Conservation (phyloP, 2,797 vertebrate genomes). For the Epinephelus malabaricus region DNA sequence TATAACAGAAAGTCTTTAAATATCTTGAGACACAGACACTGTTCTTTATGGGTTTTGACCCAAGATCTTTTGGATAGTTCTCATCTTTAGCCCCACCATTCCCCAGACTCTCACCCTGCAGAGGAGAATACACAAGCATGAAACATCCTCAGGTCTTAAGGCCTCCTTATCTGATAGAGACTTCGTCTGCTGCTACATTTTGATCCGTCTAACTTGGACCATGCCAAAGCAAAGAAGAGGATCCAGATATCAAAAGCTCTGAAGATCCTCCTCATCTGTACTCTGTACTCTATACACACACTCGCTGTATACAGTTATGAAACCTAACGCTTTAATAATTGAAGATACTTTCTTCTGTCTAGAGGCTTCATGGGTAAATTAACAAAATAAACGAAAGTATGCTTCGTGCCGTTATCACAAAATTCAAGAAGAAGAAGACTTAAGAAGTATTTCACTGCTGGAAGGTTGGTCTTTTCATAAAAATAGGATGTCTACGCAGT, state of each 20-base stretch:
- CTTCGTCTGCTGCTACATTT: constrained; percentile 48
- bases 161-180: constrained; percentile 70
- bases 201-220: constrained; percentile 56
- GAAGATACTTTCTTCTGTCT: constrained; percentile 21
- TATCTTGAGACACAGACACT: constrained; percentile 6
- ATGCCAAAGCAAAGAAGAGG: constrained; percentile 45
- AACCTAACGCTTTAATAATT: constrained; percentile 28
- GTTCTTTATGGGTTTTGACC: constrained; percentile 10
- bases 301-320: constrained; percentile 12
- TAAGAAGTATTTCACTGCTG: too few relatives aligned
- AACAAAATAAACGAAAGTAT: not conserved
- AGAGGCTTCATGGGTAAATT: not conserved
- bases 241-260: constrained; percentile 52
- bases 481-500: too few relatives aligned
- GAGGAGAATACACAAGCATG: constrained; percentile 39
- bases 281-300: constrained; percentile 9
- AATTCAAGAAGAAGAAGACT: not conserved
- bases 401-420: not conserved
- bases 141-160: constrained; percentile 52
- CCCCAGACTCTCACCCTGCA: constrained; percentile 37
- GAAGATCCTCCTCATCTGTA: constrained; percentile 27
- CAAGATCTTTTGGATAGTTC: constrained; percentile 36
- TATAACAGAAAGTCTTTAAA: not conserved
- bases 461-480: too few relatives aligned
- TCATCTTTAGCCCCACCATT: constrained; percentile 47